Evolutionary conservation across 2,113 vertebrate genomes (phyloP), one percentile per base, ranked within the genome.

Genomic region (Sakesphorus luctuosus): DNA sequence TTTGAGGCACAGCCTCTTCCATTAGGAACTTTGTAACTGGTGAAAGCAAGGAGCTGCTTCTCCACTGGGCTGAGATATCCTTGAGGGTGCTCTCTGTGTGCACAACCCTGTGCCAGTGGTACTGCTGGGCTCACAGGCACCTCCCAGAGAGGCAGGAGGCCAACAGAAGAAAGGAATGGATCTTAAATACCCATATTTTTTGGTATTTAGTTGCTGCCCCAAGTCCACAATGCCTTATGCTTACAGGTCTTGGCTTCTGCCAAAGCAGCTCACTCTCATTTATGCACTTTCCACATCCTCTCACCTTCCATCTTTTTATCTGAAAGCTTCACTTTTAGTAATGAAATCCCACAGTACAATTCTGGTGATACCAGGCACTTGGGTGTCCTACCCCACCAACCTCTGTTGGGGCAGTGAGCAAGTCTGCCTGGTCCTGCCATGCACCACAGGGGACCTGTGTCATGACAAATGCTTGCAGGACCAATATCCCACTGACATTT

Each of bases 11-110:
- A 81, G 71, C 16, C 61, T 87, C 86, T 84, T 95, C 36, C 76
- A 67, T 6, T 33, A 43, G 43, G 36, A 72, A 73, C 44, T 75
- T 52, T 52, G 33, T 78, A 72, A 72, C 20, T 3, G 14, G 61
- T 56, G 16, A 55, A 68, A 84, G 61, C 0, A 3, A 71, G 56
- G 46, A 80, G 36, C 63, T 88, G 53, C 83, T 63, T n/a, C 36
- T 83, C 72, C 7, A 2, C 35, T 59, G 0, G 0, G 58, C 52
- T 83, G 33, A 1, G 1, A 33, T 38, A 19, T 23, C 24, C 26
- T 36, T 29, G 18, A 0, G 1, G 12, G 12, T 50, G 13, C 40
- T 77, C 4, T 14, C 43, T 43, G 15, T 19, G 11, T 7, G 7
- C 49, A 65, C 33, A 58, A 0, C 52, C 44, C 23, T 8, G 16